Evolutionary conservation across 2,113 vertebrate genomes (phyloP).

Genomic region (Mus musculus): DNA sequence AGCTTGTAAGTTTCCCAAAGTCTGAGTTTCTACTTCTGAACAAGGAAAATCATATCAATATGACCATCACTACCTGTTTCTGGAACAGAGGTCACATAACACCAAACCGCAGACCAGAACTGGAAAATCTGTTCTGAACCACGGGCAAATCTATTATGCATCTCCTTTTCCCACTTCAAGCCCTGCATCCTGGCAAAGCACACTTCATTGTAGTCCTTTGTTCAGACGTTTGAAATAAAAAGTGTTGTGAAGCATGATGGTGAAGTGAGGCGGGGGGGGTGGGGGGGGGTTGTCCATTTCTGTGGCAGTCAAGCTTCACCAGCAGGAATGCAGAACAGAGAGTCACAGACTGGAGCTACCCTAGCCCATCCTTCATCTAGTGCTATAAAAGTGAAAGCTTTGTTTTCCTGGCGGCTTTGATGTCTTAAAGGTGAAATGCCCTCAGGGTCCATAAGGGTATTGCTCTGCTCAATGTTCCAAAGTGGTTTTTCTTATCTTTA

Average conservation of each 20-base stretch:
- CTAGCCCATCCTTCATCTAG: constrained; percentile 44
- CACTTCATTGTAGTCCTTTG: background rate
- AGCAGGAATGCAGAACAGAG: background rate
- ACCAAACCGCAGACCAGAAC: background rate
- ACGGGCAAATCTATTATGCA: background rate
- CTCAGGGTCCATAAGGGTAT: constrained; percentile 67
- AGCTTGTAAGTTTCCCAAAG: background rate
- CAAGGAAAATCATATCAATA: too few relatives aligned
- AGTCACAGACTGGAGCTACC: constrained; percentile 50
- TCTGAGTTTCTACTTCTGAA: too few relatives aligned
- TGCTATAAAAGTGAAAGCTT: constrained; percentile 69
- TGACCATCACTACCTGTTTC: background rate
- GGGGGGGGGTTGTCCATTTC: background rate
- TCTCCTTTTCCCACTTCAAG: constrained; percentile 18
- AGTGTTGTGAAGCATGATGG: background rate
- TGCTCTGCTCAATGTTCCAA: constrained; percentile 51
- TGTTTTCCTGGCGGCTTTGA: background rate
- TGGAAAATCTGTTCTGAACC: background rate
- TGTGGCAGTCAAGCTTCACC: background rate
- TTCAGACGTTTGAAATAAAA: constrained; percentile 37
- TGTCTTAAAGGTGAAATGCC: constrained; percentile 74
- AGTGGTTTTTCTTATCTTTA: constrained; percentile 70
- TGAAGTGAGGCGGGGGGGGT: background rate
- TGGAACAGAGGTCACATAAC: background rate
- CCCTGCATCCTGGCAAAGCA: background rate